Evolutionary conservation across 2,888 invertebrate species (phyloP).

Genomic region (Elgonia sp.): DNA sequence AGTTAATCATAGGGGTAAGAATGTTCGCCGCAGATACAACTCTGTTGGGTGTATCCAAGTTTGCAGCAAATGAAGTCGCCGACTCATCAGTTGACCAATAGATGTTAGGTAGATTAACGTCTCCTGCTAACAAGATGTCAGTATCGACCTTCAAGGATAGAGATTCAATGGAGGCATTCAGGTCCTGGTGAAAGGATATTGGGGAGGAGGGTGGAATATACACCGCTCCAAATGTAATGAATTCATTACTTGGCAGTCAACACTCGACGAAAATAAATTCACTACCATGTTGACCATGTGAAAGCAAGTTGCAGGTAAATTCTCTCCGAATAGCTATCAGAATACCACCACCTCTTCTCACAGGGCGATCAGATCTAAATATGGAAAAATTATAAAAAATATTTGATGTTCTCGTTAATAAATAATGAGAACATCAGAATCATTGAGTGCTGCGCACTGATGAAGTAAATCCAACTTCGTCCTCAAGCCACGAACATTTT

Average conservation of each 20-base stretch:
- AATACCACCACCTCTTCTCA: background rate
- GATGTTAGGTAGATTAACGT: background rate
- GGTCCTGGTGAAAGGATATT: background rate
- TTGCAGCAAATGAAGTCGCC: too few relatives aligned
- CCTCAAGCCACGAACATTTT: too few relatives aligned
- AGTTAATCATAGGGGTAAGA: too few relatives aligned
- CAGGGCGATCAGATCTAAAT: background rate
- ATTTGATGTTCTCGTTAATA: too few relatives aligned
- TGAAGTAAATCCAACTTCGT: too few relatives aligned
- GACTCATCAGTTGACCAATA: background rate
- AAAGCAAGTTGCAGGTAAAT: background rate
- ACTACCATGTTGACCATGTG: background rate
- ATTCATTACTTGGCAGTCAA: background rate
- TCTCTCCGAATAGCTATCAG: background rate
- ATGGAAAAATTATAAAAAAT: background rate
- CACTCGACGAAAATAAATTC: background rate
- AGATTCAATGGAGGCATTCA: background rate
- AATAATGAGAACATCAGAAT: too few relatives aligned
- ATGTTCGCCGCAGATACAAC: too few relatives aligned
- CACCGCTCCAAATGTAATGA: background rate
- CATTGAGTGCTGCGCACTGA: too few relatives aligned
- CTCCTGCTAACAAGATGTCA: background rate
- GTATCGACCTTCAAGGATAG: background rate
- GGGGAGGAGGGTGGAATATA: background rate
- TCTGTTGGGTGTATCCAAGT: too few relatives aligned